These are phyloP conservation scores for Andricus curvator DNA, from an alignment of 2,888 invertebrate genomes.

Conservation along the genomic window DNA sequence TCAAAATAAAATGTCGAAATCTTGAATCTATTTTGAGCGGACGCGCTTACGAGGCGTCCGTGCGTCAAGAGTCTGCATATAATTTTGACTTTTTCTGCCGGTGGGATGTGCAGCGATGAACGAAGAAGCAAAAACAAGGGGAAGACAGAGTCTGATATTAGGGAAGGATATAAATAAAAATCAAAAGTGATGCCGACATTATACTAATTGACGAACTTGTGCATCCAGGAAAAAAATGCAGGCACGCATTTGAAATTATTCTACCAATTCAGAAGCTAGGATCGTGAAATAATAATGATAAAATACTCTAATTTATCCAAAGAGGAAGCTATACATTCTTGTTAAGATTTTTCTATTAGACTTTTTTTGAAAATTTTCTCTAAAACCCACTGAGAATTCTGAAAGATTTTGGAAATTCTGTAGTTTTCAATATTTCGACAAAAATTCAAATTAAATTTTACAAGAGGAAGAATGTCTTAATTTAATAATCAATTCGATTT, in stretches of 20 bases:
- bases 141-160: conserved; percentile 9
- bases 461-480: too few relatives aligned
- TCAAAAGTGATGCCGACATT: conserved; percentile 1
- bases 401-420: too few relatives aligned
- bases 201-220: conserved; percentile 5
- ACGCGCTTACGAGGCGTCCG: conserved; percentile 16
- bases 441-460: too few relatives aligned
- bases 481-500: too few relatives aligned
- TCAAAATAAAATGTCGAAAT: conserved; percentile 34
- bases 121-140: neutral
- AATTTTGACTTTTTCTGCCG: conserved; percentile 34
- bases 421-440: too few relatives aligned
- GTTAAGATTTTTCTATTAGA: too few relatives aligned
- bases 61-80: conserved; percentile 24
- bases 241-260: neutral
- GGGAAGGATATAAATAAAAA: conserved; percentile 12
- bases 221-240: neutral
- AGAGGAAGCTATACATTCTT: too few relatives aligned
- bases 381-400: too few relatives aligned
- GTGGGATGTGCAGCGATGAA: neutral
- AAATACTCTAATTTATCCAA: neutral
- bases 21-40: conserved; percentile 36
- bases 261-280: neutral
- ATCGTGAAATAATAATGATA: neutral
- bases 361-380: too few relatives aligned